Evolutionary conservation across 2,113 vertebrate species (phyloP).

Genomic region (Passer domesticus): DNA sequence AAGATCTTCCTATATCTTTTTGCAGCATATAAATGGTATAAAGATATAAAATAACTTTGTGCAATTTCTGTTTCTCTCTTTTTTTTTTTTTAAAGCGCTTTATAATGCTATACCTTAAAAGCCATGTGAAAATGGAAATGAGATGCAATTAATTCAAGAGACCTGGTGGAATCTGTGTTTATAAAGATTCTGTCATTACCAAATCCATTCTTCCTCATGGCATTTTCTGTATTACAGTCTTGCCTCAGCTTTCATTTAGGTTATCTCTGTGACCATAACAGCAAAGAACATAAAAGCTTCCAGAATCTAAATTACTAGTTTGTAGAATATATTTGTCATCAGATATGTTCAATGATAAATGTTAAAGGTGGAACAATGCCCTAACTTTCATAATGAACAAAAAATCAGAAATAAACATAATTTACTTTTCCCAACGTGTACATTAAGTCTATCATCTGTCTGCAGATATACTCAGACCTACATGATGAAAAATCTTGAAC

Average conservation of each 20-base stretch:
- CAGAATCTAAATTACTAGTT: neutral
- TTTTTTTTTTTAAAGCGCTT: neutral
- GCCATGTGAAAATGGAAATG: neutral
- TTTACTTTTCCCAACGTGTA: neutral
- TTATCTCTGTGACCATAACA: neutral
- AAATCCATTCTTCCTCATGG: neutral
- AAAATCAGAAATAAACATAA: neutral
- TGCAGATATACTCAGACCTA: neutral
- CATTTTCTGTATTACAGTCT: neutral
- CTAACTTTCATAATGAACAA: neutral
- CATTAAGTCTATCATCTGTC: neutral
- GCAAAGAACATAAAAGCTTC: neutral
- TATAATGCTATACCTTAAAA: neutral
- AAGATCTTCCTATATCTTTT: neutral
- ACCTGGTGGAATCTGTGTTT: neutral
- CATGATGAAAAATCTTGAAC: neutral
- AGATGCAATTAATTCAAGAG: slow-evolving; percentile 1
- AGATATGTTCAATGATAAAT: neutral
- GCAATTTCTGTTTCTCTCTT: neutral
- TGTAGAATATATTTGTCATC: neutral
- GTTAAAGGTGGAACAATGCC: neutral
- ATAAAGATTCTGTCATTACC: neutral
- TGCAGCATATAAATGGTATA: neutral
- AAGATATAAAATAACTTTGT: neutral
- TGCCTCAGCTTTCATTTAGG: neutral